These are phyloP conservation scores for Goniozus legneri DNA, from an alignment of 1,140 invertebrate species.

Conservation along the genomic window DNA sequence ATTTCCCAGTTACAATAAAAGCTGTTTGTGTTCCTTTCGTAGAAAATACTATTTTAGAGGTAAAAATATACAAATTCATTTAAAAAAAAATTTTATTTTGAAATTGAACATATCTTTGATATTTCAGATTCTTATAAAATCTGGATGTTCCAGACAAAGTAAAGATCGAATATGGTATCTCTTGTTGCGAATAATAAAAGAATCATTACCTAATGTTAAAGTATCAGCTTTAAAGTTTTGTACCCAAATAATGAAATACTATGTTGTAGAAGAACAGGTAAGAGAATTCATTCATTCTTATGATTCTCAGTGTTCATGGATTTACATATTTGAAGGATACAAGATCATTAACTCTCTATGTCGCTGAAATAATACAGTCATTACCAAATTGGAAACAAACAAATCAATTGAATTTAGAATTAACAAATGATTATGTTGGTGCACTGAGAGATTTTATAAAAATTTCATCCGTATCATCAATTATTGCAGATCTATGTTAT, in stretches of 20 bases:
- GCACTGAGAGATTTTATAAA: conserved; percentile 21
- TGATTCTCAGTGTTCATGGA: conserved; percentile 1
- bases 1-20: conserved; percentile 32
- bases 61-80: conserved; percentile 12
- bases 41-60: conserved; percentile 38
- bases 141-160: conserved; percentile 33
- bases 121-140: conserved; percentile 37
- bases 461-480: conserved; percentile 6
- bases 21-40: conserved; percentile 20
- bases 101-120: conserved; percentile 7
- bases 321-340: conserved; percentile 23
- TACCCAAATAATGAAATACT: conserved; percentile 28
- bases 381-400: conserved; percentile 26
- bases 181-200: conserved; percentile 25
- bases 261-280: conserved; percentile 21
- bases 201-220: conserved; percentile 31
- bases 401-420: conserved; percentile 10
- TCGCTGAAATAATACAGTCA: conserved; percentile 28
- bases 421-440: conserved; percentile 13
- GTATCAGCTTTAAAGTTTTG: conserved; percentile 30
- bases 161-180: conserved; percentile 23
- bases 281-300: conserved; percentile 2
- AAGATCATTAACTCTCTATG: conserved; percentile 16
- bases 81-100: conserved; percentile 10
- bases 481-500: conserved; percentile 27